These are phyloP conservation scores for Bombus confusus DNA, from an alignment of 1,140 invertebrate species.

Conservation along the genomic window DNA sequence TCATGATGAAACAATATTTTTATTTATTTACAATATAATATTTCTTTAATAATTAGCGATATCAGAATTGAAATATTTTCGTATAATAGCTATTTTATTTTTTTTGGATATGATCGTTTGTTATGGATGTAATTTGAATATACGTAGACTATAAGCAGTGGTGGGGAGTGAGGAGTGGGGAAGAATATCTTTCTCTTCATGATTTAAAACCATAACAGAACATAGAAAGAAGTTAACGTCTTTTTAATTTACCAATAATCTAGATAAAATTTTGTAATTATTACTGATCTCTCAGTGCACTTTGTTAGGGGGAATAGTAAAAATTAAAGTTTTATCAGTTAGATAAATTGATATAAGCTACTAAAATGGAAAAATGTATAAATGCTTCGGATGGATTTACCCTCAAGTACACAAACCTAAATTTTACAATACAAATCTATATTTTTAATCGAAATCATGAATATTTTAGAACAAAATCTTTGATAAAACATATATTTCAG, in stretches of 20 bases:
- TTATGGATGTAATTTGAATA: neutral
- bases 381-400: conserved; percentile 18
- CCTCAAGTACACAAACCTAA: conserved; percentile 21
- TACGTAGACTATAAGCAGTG: neutral
- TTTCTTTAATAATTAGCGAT: neutral
- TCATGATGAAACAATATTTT: conserved; percentile 2
- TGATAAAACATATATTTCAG: conserved; percentile 40
- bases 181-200: neutral
- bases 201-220: no score
- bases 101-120: neutral
- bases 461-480: neutral
- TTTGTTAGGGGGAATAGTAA: neutral
- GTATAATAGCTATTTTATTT: neutral
- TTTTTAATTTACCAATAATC: neutral
- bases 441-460: neutral
- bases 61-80: neutral
- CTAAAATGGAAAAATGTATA: conserved; percentile 43
- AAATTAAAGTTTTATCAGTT: neutral
- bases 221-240: neutral
- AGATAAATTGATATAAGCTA: neutral
- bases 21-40: neutral
- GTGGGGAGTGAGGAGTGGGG: neutral
- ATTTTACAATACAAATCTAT: neutral
- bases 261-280: neutral
- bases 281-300: neutral